Conservation (phyloP, 2,113 vertebrate species). For the Mesocricetus auratus region DNA sequence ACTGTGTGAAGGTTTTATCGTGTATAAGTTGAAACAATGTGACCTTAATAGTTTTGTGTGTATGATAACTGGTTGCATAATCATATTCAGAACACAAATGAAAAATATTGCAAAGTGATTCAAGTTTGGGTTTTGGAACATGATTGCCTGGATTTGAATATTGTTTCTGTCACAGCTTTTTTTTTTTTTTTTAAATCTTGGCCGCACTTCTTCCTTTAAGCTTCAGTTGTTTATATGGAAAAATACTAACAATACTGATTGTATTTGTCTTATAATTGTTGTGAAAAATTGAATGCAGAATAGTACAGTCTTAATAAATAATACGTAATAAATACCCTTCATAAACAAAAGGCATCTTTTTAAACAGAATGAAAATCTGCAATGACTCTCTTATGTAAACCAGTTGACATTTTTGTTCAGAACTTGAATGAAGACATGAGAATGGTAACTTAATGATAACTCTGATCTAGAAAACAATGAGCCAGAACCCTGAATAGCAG, state of each 20-base stretch:
- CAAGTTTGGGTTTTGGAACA: slow-evolving; percentile 6
- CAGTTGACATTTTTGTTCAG: slow-evolving; percentile 58
- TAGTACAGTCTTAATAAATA: slow-evolving; percentile 42
- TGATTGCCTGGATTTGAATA: not conserved
- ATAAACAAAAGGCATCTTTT: slow-evolving; percentile 30
- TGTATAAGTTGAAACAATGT: slow-evolving; percentile 70
- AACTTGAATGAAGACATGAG: slow-evolving; percentile 48
- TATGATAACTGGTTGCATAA: slow-evolving; percentile 60
- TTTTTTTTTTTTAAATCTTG: not conserved
- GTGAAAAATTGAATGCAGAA: slow-evolving; percentile 52
- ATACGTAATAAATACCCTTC: not conserved
- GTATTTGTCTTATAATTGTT: slow-evolving; percentile 17
- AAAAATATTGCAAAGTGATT: slow-evolving; percentile 55
- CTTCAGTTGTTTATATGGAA: slow-evolving; percentile 54
- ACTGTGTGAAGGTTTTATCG: slow-evolving; percentile 62
- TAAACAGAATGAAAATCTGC: not conserved
- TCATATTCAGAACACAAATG: slow-evolving; percentile 48
- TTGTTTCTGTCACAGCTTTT: slow-evolving; percentile 26
- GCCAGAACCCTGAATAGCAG: not conserved
- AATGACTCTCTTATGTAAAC: slow-evolving; percentile 1
- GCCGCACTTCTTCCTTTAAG: slow-evolving; percentile 62
- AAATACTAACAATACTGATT: slow-evolving; percentile 53
- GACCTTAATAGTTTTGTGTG: slow-evolving; percentile 66
- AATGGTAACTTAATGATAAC: slow-evolving; percentile 60
- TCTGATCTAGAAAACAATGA: slow-evolving; percentile 34